These are phyloP conservation scores for Sebastes taczanowskii DNA, from an alignment of 2,797 vertebrate genomes.

Conservation along the genomic window DNA sequence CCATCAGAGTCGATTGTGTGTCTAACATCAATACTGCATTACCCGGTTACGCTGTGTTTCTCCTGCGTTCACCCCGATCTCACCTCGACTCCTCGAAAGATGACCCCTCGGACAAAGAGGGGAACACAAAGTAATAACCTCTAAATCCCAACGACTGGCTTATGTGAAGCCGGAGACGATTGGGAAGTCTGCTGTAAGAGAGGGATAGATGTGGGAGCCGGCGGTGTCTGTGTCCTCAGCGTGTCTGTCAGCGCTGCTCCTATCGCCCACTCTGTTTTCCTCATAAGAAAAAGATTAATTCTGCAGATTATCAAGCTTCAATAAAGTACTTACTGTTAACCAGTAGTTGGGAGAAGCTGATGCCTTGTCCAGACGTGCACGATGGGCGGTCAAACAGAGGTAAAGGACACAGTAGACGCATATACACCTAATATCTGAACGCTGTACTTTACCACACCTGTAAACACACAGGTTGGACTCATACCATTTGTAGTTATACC, in stretches of 20 bases:
- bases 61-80: conserved; percentile 50
- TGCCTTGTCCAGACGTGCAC: conserved; percentile 56
- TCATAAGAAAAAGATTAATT: conserved; percentile 81
- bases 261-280: conserved; percentile 67
- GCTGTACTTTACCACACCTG: not conserved
- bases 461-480: not conserved
- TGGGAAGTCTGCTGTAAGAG: conserved; percentile 67
- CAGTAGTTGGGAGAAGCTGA: conserved; percentile 63
- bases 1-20: conserved; percentile 27
- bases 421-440: not conserved
- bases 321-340: conserved; percentile 79
- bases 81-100: conserved; percentile 55
- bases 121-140: conserved; percentile 76
- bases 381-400: conserved; percentile 51
- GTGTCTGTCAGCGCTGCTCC: conserved; percentile 73
- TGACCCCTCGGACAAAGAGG: conserved; percentile 70
- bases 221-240: conserved; percentile 57
- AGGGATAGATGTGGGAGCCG: conserved; percentile 42
- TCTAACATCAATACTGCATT: conserved; percentile 41
- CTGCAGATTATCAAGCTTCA: conserved; percentile 75
- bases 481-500: not conserved
- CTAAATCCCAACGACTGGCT: conserved; percentile 76
- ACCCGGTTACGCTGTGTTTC: conserved; percentile 14
- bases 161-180: conserved; percentile 82
- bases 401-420: conserved; percentile 51